Percentiles rank a stretch among this genome's conserved stretches.
Conservation (phyloP, 2,113 vertebrate species). For the Osmerus mordax region DNA sequence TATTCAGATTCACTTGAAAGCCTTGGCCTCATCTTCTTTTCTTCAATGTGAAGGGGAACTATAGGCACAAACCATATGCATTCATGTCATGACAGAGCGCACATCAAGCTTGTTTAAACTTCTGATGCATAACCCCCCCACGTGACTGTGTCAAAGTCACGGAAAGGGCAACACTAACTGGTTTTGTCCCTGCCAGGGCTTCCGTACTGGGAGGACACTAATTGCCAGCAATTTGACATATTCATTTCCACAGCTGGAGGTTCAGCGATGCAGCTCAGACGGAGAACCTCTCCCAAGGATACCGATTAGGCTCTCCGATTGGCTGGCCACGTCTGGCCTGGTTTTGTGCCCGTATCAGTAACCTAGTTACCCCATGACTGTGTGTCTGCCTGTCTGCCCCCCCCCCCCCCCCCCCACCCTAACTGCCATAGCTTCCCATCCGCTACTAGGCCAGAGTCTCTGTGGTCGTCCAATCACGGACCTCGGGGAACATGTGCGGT, state of each 20-base stretch:
- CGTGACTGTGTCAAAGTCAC: conserved; percentile 47
- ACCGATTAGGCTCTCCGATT: conserved; percentile 53
- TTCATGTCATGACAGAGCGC: conserved; percentile 16
- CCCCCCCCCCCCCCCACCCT: conserved; percentile 3
- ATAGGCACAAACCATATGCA: neutral
- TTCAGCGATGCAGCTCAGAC: conserved; percentile 47
- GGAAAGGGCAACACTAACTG: conserved; percentile 36
- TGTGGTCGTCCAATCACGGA: conserved; percentile 30
- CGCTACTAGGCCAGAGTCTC: conserved; percentile 43
- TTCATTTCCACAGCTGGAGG: conserved; percentile 62
- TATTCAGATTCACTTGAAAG: neutral
- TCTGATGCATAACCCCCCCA: conserved; percentile 7
- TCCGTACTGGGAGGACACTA: conserved; percentile 50
- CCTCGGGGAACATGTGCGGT: conserved; percentile 26
- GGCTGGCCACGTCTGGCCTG: conserved; percentile 37
- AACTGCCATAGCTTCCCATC: conserved; percentile 33
- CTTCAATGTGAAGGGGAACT: neutral
- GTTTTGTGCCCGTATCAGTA: conserved; percentile 46
- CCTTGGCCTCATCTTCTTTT: neutral
- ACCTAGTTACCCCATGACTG: conserved; percentile 49
- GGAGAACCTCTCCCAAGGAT: conserved; percentile 58
- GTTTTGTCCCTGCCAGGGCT: conserved; percentile 31
- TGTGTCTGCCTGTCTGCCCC: neutral
- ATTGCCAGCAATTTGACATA: conserved; percentile 58
- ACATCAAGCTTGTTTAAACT: conserved; percentile 27